A percentile compares a stretch with the other conserved stretches of the same genome.
These are phyloP conservation scores for Rhombomys opimus DNA, from an alignment of 2,113 vertebrate species.

Conservation along the genomic window DNA sequence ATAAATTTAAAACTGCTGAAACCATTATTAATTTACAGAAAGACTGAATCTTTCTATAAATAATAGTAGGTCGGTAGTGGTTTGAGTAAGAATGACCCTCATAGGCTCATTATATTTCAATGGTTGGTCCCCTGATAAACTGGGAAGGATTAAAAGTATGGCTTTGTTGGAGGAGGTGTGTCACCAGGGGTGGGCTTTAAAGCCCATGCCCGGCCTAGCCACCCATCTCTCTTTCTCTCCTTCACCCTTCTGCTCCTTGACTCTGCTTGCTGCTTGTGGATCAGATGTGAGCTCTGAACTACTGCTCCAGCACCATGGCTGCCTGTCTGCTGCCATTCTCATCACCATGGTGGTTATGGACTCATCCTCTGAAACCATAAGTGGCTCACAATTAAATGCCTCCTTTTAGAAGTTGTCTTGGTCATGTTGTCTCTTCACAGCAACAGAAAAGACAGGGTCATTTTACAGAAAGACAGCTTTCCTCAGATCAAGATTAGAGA, in stretches of 20 bases:
- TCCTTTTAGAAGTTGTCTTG: not conserved
- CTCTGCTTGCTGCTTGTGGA: not conserved
- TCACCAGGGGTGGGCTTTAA: not conserved
- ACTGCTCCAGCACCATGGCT: not conserved
- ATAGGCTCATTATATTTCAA: not conserved
- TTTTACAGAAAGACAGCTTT: constrained; percentile 12
- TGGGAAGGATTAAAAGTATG: not conserved
- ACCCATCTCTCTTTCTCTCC: not conserved
- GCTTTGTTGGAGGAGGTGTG: not conserved
- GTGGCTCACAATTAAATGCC: not conserved
- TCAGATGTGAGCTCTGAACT: not conserved
- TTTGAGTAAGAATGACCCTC: not conserved
- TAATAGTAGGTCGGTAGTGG: not conserved
- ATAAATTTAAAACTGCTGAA: constrained; percentile 19
- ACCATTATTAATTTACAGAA: constrained; percentile 28
- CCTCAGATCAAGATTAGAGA: not conserved
- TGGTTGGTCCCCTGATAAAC: not conserved
- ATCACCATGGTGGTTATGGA: no score
- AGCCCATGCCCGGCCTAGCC: fast-evolving
- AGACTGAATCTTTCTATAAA: constrained; percentile 13
- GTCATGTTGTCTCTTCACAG: not conserved
- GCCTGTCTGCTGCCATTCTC: not conserved
- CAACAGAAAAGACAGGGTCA: not conserved
- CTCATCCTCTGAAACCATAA: not conserved
- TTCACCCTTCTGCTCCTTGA: not conserved